Base-by-base conservation (phyloP, 2,113 vertebrate species). In the Ibidorhyncha struthersii region DNA sequence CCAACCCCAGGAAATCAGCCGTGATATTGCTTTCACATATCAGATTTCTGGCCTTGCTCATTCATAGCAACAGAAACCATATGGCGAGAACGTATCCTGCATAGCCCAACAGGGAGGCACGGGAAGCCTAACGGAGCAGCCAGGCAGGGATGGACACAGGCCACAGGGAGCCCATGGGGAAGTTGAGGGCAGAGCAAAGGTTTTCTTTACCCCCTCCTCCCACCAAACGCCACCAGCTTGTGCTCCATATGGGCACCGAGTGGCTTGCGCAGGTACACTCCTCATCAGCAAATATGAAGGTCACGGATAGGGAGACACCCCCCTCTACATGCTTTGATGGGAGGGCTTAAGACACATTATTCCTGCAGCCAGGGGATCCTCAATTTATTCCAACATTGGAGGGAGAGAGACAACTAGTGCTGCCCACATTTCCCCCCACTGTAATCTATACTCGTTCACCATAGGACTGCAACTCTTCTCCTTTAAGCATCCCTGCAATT, bases 401-500 rank as follows among this genome's bases (percentile, higher is more conserved):
- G n/a, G n/a, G n/a, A n/a, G n/a, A n/a, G n/a, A n/a, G n/a, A n/a
- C n/a, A n/a, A n/a, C n/a, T n/a, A n/a, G n/a, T n/a, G n/a, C n/a
- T n/a, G n/a, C n/a, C n/a, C n/a, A 14, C 0, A 0, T 1, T 38
- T 0, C 4, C 8, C 8, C 8, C 25, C 0, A 32, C 25, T 78
- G 53, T 12, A 5, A 1, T 29, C 73, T 79, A 17, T 45, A 12
- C 17, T 84, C 10, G 0, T 27, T 86, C n/a, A 14, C 85, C 38
- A n/a, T 8, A 82, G 15, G 4, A 1, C 30, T 63, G 21, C 59
- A 90, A 21, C 38, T 40, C 53, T 8, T 82, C 45, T 41, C 55
- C 55, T 90, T 82, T 59, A 85, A 86, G 43, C 29, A 79, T 43
- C 69, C 55, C 73, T 34, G 21, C 26, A 50, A 27, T 43, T 62